Conservation (phyloP, 2,113 vertebrate genomes). For the Gila orcuttii region DNA sequence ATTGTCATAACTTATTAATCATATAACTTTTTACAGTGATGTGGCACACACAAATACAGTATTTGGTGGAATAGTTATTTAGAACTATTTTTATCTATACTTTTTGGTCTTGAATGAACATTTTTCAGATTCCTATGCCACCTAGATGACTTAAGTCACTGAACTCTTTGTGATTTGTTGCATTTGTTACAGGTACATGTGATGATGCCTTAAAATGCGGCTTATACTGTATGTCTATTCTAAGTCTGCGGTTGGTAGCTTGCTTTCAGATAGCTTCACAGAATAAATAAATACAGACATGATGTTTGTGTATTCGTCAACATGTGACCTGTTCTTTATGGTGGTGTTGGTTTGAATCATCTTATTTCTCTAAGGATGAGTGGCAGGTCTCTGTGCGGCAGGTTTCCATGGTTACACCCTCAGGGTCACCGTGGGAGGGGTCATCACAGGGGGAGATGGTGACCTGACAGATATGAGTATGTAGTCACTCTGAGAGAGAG, state of each 20-base stretch:
- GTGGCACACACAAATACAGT: background rate
- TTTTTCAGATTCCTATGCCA: background rate
- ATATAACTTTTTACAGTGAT: too few relatives aligned
- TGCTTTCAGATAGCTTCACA: background rate
- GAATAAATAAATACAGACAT: background rate
- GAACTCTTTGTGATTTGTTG: background rate
- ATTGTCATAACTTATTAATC: too few relatives aligned
- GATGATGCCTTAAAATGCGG: background rate
- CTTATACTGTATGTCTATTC: background rate
- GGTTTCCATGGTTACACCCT: constrained; percentile 71
- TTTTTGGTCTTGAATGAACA: background rate
- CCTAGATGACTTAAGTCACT: background rate
- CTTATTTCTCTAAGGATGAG: background rate
- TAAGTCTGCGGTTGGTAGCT: background rate
- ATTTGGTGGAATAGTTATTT: background rate
- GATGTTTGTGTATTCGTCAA: background rate
- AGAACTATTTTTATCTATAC: too few relatives aligned
- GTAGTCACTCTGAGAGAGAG: background rate
- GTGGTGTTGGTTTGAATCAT: constrained; percentile 7
- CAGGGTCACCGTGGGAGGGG: background rate
- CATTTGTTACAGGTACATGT: background rate
- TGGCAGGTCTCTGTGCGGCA: constrained; percentile 63
- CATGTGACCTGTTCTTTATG: background rate
- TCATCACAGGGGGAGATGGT: background rate
- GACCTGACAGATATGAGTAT: background rate